Evolutionary conservation across 1,140 invertebrate species (phyloP), one percentile per base, ranked within the genome.

Genomic region (Pseudomyrmex dendroicus): DNA sequence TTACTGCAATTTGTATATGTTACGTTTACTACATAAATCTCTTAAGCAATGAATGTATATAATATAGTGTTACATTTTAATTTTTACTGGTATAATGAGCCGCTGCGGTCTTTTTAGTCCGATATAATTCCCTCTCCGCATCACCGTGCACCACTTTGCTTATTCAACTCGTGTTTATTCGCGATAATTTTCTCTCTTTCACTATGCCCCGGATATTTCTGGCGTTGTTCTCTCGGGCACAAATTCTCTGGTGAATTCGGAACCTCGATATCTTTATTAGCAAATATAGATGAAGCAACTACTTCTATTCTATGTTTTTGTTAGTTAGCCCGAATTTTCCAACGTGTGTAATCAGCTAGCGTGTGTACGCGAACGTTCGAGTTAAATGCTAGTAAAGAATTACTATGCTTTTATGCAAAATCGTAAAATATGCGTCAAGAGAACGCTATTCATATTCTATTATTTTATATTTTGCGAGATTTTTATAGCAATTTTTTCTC

Each of bases 91-190:
- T 35, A 35, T 35, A 35, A 35, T 35, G 35, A 35, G 35, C 35
- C 35, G 35, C 35, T 7, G 35, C 35, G 35, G 35, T 35, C 35
- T 35, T 35, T 72, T 0, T 56, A 1, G 46, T 5, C 63, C 63
- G 22, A 35, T 17, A 46, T 46, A 64, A 64, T 64, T 20, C 35
- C 35, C 35, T 35, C 35, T 48, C n/a, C 35, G 17, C 59, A 17
- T 17, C 4, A 50, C 4, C 56, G 48, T 73, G 13, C 9, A 22
- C 59, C 9, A 62, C 25, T 2, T 48, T 5, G 20, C 22, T 3
- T 8, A 59, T 73, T 20, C 22, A 25, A 52, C 15, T 74, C 46
- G 13, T 52, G 22, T 76, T 76, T 64, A 48, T 52, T 73, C 61
- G n/a, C 20, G n/a, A 76, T 63, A 73, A 59, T 61, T 74, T 48